Base-by-base conservation (phyloP, 1,140 invertebrate species). In the Meloidogyne floridensis region DNA sequence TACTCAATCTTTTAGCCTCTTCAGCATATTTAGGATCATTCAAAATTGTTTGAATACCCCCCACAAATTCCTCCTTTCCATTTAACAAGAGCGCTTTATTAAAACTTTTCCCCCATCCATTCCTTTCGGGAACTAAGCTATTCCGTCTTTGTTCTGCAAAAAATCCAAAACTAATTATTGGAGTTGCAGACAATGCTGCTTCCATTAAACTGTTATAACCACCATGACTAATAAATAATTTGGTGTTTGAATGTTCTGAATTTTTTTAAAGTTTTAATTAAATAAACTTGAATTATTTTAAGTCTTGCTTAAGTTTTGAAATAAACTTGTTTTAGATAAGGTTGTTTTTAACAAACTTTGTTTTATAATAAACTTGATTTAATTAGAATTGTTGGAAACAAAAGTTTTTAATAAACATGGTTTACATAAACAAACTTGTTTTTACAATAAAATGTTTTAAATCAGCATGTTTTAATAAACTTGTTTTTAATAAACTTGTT, bases 91-190 rank as follows among this genome's bases (percentile, higher is more conserved):
- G 13, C 18, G 42, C 54, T 53, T 73, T 72, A 69, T 82, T 54
- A n/a, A 82, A 75, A 32, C 69, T 51, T 54, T 42, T 54, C 10
- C 81, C 81, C 81, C 81, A 82, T 51, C 81, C 81, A 59, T 82
- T 82, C 6, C 81, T 43, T 74, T 82, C 54, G 47, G 72, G 32
- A 20, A 81, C 53, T 53, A 20, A 18, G n/a, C 32, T 42, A 81
- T 82, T 82, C 42, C 76, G 72, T 51, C 73, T 51, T 77, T 82
- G 81, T 32, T 82, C 81, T 4, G 72, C 80, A 71, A 80, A 80
- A 65, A 82, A 82, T 54, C 80, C 77, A 51, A 82, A 82, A 8
- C 70, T 74, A 9, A 82, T 32, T 11, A 82, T 18, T 20, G 77
- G 77, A 42, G 47, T 9, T 15, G 56, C 80, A 11, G 53, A 43